Evolutionary conservation across 2,113 vertebrate species (phyloP).

Genomic region (Phycodurus eques): DNA sequence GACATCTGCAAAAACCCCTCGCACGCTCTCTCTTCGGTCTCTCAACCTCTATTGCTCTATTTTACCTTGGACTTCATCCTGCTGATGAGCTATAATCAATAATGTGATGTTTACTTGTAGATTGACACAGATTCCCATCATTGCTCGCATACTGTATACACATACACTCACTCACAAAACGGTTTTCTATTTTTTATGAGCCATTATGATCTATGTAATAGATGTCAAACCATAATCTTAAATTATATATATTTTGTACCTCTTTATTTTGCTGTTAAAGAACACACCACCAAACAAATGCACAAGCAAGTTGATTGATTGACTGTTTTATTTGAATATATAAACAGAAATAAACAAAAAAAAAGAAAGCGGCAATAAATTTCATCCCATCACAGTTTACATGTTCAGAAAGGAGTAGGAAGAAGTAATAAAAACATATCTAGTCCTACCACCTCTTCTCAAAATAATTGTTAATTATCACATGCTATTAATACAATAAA

Average conservation of each 20-base stretch:
- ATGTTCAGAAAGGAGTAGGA: no score
- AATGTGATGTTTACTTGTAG: slow-evolving; percentile 47
- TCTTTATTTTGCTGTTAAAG: background rate
- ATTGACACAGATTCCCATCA: slow-evolving; percentile 36
- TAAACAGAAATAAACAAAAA: no score
- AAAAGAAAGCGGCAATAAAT: no score
- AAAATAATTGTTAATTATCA: no score
- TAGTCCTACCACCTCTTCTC: no score
- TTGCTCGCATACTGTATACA: background rate
- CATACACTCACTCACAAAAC: background rate
- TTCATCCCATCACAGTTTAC: no score
- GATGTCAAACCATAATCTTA: background rate
- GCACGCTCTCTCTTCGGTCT: background rate
- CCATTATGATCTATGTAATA: background rate
- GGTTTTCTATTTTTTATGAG: background rate
- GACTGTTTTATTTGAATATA: no score
- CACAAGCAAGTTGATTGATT: no score
- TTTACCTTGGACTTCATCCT: slow-evolving; percentile 25
- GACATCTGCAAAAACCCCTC: slow-evolving; percentile 31
- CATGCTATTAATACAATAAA: no score
- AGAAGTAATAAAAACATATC: no score
- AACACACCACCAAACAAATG: no score
- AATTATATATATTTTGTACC: background rate
- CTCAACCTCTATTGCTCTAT: slow-evolving; percentile 29
- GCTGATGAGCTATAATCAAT: slow-evolving; percentile 47